Conservation (phyloP, 2,888 invertebrate genomes). For the Acanthosepion esculentum region DNA sequence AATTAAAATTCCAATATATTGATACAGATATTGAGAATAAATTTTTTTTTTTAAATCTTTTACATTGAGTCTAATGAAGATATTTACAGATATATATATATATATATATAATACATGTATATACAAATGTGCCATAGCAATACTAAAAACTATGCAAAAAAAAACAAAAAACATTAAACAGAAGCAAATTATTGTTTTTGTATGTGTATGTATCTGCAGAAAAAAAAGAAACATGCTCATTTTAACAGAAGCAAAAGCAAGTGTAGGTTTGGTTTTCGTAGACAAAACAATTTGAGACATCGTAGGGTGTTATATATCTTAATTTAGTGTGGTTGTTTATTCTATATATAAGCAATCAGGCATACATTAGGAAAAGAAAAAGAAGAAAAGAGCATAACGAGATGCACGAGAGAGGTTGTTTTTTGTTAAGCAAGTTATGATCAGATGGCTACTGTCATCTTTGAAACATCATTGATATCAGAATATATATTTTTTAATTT, state of each 20-base stretch:
- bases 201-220: background rate
- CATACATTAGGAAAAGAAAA: background rate
- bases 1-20: background rate
- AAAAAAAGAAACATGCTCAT: background rate
- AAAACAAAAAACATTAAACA: background rate
- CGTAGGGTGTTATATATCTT: background rate
- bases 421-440: background rate
- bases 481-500: too few relatives aligned
- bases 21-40: too few relatives aligned
- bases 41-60: too few relatives aligned
- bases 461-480: too few relatives aligned
- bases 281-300: too few relatives aligned
- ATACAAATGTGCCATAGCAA: background rate
- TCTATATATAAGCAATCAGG: background rate
- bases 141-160: conserved; percentile 5
- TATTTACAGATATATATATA: too few relatives aligned
- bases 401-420: background rate
- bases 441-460: background rate
- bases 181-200: background rate
- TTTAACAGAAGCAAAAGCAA: background rate
- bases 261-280: background rate
- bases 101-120: background rate
- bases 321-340: background rate
- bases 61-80: background rate
- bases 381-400: background rate